These are phyloP conservation scores for Carcharodon carcharias DNA, from an alignment of 2,797 vertebrate species.

Conservation along the genomic window DNA sequence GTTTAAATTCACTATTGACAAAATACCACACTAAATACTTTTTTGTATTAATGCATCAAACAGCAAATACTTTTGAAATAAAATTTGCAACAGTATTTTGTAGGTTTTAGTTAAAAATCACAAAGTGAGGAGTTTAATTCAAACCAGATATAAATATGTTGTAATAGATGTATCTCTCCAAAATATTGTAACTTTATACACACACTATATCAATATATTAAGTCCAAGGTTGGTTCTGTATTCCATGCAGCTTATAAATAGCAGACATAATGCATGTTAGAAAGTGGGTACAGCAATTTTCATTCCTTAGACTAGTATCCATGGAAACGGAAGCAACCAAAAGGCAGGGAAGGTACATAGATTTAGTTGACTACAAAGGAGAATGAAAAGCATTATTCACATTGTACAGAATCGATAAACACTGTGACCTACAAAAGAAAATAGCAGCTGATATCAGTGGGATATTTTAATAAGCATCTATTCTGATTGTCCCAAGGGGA, in stretches of 20 bases:
- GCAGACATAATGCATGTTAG: neutral
- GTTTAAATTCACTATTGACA: neutral
- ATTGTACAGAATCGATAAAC: neutral
- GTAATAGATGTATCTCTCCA: neutral
- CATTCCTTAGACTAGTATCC: neutral
- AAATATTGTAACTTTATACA: neutral
- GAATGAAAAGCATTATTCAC: neutral
- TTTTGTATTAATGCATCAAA: neutral
- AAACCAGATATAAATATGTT: neutral
- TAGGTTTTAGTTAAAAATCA: neutral
- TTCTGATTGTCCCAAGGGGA: neutral
- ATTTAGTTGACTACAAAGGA: neutral
- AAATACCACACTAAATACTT: neutral
- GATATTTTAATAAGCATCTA: too few relatives aligned
- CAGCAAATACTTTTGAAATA: neutral
- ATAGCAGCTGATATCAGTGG: neutral
- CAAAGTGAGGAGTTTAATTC: neutral
- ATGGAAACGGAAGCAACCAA: constrained; percentile 18
- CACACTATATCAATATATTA: neutral
- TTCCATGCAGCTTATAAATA: constrained; percentile 26
- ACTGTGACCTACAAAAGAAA: neutral
- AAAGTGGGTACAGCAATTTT: constrained; percentile 12
- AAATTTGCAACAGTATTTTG: neutral
- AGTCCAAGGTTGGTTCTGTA: neutral
- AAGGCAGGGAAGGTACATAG: neutral